These are phyloP conservation scores for Chionodraco myersi DNA, from an alignment of 2,113 vertebrate genomes.

Conservation along the genomic window DNA sequence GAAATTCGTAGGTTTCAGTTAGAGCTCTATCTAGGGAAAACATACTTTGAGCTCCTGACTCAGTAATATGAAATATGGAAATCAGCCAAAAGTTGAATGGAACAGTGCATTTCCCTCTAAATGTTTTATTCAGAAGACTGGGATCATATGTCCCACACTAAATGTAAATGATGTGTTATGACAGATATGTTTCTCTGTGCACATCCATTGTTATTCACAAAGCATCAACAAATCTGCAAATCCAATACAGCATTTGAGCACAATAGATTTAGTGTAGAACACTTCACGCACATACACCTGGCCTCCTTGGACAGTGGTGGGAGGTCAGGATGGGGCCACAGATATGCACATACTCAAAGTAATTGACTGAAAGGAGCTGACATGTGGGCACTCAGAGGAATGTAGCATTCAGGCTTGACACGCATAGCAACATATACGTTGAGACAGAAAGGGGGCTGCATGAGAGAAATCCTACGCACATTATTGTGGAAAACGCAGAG, in stretches of 20 bases:
- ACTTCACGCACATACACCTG: constrained; percentile 26
- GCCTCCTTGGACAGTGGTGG: constrained; percentile 1
- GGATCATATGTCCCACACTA: constrained; percentile 6
- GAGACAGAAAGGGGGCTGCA: constrained; percentile 39
- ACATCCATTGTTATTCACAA: background rate
- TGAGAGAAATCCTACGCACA: background rate
- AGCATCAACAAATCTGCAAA: background rate
- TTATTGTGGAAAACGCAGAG: constrained; percentile 6
- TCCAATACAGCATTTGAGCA: background rate
- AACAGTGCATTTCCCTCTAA: background rate
- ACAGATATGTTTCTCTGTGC: background rate
- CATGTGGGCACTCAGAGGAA: constrained; percentile 51
- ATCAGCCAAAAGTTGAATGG: background rate
- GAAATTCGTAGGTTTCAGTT: background rate
- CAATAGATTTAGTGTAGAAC: background rate
- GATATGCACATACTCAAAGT: constrained; percentile 32
- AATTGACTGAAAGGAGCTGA: constrained; percentile 54
- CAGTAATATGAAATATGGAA: background rate
- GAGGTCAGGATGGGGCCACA: constrained; percentile 28
- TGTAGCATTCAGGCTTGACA: constrained; percentile 47
- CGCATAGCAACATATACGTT: constrained; percentile 40
- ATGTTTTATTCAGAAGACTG: background rate
- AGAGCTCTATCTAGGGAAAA: background rate
- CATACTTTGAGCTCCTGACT: background rate
- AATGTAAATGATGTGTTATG: background rate